Conservation (phyloP, 2,113 vertebrate species). For the Nothocercus nigrocapillus region DNA sequence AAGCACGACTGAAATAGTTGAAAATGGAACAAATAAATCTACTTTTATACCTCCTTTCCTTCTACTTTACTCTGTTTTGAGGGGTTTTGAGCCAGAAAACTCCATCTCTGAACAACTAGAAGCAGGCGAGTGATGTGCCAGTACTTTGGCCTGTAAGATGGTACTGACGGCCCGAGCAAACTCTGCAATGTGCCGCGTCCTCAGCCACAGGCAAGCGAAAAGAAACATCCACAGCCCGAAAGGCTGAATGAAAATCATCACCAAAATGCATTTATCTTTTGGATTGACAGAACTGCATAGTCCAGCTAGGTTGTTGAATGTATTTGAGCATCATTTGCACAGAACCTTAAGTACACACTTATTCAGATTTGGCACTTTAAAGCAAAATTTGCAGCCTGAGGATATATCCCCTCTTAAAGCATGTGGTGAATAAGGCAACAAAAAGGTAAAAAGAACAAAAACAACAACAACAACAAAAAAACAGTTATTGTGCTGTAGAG, state of each 20-base stretch:
- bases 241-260: background rate
- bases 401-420: background rate
- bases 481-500: background rate
- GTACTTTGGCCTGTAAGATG: accelerated
- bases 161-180: background rate
- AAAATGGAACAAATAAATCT: background rate
- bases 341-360: background rate
- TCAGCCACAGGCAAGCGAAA: background rate
- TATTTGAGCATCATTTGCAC: background rate
- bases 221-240: background rate
- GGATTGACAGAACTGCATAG: background rate
- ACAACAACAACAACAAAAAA: background rate
- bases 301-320: background rate
- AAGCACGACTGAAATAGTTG: background rate
- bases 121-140: background rate
- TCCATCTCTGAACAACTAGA: background rate
- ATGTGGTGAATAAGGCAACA: background rate
- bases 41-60: background rate
- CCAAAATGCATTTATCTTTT: background rate
- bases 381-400: background rate
- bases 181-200: background rate
- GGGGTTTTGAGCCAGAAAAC: background rate
- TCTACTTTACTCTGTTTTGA: background rate
- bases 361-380: background rate
- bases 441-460: background rate